Conservation (phyloP, 2,888 invertebrate species). For the Lepetodrilus schrolli region DNA sequence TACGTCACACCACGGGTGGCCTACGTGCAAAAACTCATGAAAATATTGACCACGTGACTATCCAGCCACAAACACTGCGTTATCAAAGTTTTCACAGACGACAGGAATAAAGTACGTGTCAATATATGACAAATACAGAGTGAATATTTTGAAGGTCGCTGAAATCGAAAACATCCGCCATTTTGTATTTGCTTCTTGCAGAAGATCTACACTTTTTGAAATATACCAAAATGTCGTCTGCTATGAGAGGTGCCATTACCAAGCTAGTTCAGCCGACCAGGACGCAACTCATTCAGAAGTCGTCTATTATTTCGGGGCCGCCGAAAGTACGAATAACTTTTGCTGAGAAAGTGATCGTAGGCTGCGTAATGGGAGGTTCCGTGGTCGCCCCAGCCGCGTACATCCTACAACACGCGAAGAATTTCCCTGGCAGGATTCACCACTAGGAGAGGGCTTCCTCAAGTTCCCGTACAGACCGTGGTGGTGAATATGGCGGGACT, state of each 20-base stretch:
- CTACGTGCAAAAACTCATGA: too few species aligned
- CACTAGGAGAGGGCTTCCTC: not conserved
- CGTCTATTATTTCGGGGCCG: not conserved
- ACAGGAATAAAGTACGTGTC: too few species aligned
- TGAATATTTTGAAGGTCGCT: not conserved
- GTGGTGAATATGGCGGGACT: not conserved
- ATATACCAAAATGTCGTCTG: not conserved
- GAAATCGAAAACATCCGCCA: not conserved
- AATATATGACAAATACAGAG: too few species aligned
- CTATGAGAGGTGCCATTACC: not conserved
- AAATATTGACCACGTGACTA: too few species aligned
- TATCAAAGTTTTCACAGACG: too few species aligned
- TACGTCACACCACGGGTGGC: too few species aligned
- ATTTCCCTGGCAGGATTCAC: not conserved
- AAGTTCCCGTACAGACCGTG: not conserved
- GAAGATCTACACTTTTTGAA: not conserved
- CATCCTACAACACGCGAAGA: not conserved
- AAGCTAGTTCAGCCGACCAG: not conserved
- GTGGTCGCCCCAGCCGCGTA: not conserved
- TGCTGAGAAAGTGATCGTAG: constrained; percentile 1
- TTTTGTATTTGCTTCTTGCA: not conserved
- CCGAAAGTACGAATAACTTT: not conserved
- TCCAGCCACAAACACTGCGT: too few species aligned
- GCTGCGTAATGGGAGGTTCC: not conserved
- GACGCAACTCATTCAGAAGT: not conserved